These are phyloP conservation scores for Dromaius novaehollandiae DNA, from an alignment of 2,113 vertebrate genomes.

Conservation along the genomic window DNA sequence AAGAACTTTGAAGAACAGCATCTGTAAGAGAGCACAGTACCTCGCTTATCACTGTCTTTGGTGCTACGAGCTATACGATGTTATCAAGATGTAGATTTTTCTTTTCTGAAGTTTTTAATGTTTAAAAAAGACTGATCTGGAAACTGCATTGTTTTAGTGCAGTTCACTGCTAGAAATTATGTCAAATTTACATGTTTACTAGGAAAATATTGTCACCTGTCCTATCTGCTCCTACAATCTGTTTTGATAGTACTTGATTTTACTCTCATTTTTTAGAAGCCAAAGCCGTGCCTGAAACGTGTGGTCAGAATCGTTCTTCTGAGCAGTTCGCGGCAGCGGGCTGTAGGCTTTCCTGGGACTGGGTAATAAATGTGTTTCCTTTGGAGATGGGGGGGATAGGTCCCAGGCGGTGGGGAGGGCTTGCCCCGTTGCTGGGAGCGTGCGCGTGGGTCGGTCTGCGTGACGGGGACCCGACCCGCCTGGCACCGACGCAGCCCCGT, in stretches of 20 bases:
- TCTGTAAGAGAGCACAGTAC: neutral
- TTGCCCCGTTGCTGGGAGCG: no score
- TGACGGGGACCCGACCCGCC: no score
- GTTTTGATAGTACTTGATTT: neutral
- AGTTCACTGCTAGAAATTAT: neutral
- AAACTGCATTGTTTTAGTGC: neutral
- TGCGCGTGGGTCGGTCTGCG: no score
- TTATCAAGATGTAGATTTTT: neutral
- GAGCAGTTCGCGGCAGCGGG: fast-evolving
- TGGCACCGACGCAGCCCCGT: no score
- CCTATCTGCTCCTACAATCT: neutral
- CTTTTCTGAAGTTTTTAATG: neutral
- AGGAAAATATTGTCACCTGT: neutral
- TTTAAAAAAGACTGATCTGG: neutral
- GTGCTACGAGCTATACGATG: neutral
- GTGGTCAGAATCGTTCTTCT: fast-evolving
- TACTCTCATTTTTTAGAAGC: neutral
- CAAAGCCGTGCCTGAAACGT: fast-evolving
- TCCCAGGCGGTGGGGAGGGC: no score
- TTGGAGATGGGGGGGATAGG: no score
- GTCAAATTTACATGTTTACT: neutral
- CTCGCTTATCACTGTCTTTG: no score
- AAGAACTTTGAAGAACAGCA: neutral
- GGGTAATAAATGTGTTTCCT: neutral
- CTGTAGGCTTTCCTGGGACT: neutral